These are phyloP conservation scores for Scelioninae gen. 2 DNA, from an alignment of 2,888 invertebrate genomes.

Conservation along the genomic window DNA sequence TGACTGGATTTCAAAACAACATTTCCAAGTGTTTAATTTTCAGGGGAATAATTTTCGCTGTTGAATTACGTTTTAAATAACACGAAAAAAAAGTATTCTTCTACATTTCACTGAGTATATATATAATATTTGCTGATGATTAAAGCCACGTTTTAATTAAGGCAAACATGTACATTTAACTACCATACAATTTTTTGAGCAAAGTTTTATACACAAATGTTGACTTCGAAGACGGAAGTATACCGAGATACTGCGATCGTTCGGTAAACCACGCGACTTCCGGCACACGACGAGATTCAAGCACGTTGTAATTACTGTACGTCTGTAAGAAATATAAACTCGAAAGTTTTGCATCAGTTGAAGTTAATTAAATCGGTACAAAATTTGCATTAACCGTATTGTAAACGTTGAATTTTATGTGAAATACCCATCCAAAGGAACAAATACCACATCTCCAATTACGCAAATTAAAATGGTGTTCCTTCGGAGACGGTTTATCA, in stretches of 20 bases:
- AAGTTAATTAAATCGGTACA: conserved; percentile 59
- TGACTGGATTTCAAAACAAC: too few species aligned
- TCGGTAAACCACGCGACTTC: conserved; percentile 66
- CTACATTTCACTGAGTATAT: too few species aligned
- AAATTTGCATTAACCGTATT: conserved; percentile 49
- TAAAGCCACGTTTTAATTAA: conserved; percentile 39
- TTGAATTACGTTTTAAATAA: too few species aligned
- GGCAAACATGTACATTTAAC: conserved; percentile 47
- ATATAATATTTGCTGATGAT: conserved; percentile 1
- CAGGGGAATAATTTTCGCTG: too few species aligned
- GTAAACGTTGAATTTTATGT: conserved; percentile 36
- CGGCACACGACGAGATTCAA: conserved; percentile 64
- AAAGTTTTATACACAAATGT: conserved; percentile 49
- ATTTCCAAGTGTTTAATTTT: too few species aligned
- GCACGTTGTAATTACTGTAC: conserved; percentile 65
- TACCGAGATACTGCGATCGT: conserved; percentile 58
- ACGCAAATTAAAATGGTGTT: not conserved
- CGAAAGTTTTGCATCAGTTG: conserved; percentile 51
- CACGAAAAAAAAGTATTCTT: too few species aligned
- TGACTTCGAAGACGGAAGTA: conserved; percentile 62
- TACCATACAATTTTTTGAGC: conserved; percentile 29
- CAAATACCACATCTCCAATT: not conserved
- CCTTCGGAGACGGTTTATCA: not conserved
- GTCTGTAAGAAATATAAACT: conserved; percentile 62
- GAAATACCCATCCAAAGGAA: conserved; percentile 29